These are phyloP conservation scores for Drosophila takahashii DNA, from an alignment of 1,140 invertebrate genomes.

Conservation along the genomic window DNA sequence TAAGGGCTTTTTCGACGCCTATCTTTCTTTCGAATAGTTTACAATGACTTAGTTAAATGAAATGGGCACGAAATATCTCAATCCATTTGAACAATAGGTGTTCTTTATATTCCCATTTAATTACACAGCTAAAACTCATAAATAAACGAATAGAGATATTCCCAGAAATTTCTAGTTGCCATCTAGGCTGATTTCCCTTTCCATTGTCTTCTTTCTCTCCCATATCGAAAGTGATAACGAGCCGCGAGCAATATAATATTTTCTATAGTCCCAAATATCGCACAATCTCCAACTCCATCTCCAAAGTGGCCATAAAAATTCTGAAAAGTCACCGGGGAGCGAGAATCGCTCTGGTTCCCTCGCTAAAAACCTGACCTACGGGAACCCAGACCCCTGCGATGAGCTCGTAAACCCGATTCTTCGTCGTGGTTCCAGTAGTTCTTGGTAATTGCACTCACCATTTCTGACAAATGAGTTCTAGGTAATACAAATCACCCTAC, in stretches of 20 bases:
- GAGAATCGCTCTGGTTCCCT: constrained; percentile 38
- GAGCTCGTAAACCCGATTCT: constrained; percentile 35
- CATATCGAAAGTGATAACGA: constrained; percentile 27
- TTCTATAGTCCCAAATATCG: constrained; percentile 8
- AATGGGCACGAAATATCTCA: background rate
- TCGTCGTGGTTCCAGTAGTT: constrained; percentile 2
- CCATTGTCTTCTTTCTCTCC: constrained; percentile 6
- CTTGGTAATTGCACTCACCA: constrained; percentile 39
- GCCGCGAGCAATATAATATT: background rate
- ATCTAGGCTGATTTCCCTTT: constrained; percentile 25
- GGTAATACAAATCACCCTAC: constrained; percentile 40
- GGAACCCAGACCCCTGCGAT: constrained; percentile 3
- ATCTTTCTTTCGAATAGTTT: background rate
- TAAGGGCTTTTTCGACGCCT: background rate
- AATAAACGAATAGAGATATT: background rate
- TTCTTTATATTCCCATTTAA: background rate
- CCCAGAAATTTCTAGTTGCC: constrained; percentile 6
- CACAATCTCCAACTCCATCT: background rate
- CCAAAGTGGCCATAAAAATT: constrained; percentile 18
- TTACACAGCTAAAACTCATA: background rate
- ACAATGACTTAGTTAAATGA: background rate
- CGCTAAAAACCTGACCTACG: constrained; percentile 33
- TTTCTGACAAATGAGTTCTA: constrained; percentile 36
- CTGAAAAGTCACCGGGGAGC: constrained; percentile 6
- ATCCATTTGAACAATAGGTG: background rate